Evolutionary conservation across 2,888 invertebrate genomes (phyloP), one percentile per base, ranked within the genome.

Genomic region (Octonoba sinensis): DNA sequence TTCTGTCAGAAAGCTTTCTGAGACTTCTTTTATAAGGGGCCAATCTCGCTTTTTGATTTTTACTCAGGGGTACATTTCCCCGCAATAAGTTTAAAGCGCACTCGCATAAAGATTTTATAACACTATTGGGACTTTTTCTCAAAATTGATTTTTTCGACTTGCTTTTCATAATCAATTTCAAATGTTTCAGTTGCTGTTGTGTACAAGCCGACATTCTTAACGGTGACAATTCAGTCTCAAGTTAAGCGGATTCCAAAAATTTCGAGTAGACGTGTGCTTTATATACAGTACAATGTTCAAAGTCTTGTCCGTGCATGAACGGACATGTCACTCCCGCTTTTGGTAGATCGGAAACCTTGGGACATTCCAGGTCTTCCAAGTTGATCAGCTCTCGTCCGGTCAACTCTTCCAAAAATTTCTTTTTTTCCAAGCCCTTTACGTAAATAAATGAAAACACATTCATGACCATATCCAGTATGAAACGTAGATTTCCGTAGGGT

Each of bases 61-160:
- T 65, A 22, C 54, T 24, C 16, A 77, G n/a, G 13, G 69, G 62
- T 64, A 77, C 36, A 18, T 57, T 77, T 47, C 64, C 64, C 46
- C 57, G 44, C 11, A 71, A n/a, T 12, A 57, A 46, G 46, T 64
- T 64, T 24, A 70, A 22, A 16, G 27, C 54, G 56, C 62, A 62
- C 62, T 62, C 62, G n/a, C 70, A 77, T 20, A 77, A 22, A 46
- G 70, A 24, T 62, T 77, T 70, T 15, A 71, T 71, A n/a, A 22
- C 16, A 12, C 12, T 13, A n/a, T 54, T 64, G n/a, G 44, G n/a
- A 36, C 36, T 44, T 22, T n/a, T 54, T 56, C 71, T 70, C 20
- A 67, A 36, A 11, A 76, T 15, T 15, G 3, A 15, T 16, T n/a
- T 49, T 27, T 20, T 49, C 1, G 13, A n/a, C 22, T 70, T 56